phyloP scores from a whole-genome alignment of 1,140 invertebrate species.

The Whitmania pigra region DNA sequence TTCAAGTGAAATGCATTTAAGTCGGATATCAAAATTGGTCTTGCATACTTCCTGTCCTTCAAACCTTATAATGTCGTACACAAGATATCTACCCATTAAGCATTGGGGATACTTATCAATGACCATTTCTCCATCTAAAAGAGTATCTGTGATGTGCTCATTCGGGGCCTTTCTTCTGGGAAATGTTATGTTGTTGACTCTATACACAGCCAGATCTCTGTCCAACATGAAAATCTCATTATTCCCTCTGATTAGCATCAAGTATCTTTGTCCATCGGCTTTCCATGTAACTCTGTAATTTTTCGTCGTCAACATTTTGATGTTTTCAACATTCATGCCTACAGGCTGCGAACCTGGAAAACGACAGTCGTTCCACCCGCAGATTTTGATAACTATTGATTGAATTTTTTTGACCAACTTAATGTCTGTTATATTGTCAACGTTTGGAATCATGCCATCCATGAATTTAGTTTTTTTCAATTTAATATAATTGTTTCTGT shows the following conservation, averaged over 20 bases:
- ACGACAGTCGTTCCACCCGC: slow-evolving; percentile 60
- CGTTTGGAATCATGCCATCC: slow-evolving; percentile 40
- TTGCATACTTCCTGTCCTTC: background rate
- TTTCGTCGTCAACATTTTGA: slow-evolving; percentile 60
- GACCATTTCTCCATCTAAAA: slow-evolving; percentile 66
- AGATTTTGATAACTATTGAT: slow-evolving; percentile 63
- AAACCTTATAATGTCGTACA: background rate
- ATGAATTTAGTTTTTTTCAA: slow-evolving; percentile 34
- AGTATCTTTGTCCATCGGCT: slow-evolving; percentile 85
- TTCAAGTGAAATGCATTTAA: background rate
- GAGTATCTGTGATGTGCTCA: slow-evolving; percentile 62
- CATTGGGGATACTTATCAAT: background rate
- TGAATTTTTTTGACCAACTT: slow-evolving; percentile 57
- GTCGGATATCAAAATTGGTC: background rate
- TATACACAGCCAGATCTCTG: slow-evolving; percentile 85
- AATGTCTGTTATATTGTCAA: slow-evolving; percentile 39
- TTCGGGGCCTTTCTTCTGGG: slow-evolving; percentile 57
- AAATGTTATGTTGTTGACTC: slow-evolving; percentile 67
- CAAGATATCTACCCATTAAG: background rate
- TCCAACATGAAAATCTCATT: slow-evolving; percentile 84
- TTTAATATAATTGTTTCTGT: background rate
- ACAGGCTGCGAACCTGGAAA: slow-evolving; percentile 95
- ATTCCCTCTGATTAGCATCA: slow-evolving; percentile 82
- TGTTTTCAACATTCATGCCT: slow-evolving; percentile 77
- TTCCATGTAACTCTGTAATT: slow-evolving; percentile 97